Evolutionary conservation across 2,888 invertebrate genomes (phyloP).

Genomic region (Xylocampa areola): DNA sequence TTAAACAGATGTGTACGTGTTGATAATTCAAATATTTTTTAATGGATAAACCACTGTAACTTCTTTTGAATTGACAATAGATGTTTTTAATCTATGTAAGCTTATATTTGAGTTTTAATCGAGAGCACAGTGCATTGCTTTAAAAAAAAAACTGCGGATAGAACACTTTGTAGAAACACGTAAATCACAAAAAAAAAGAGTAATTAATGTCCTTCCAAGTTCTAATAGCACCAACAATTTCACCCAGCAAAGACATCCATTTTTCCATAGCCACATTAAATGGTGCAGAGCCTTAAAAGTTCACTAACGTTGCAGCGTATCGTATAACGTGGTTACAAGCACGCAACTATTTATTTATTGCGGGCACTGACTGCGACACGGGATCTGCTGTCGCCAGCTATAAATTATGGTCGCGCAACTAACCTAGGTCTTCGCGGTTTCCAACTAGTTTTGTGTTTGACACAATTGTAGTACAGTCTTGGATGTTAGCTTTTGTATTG

Average conservation of each 20-base stretch:
- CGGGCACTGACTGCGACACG: constrained; percentile 73
- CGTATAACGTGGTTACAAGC: constrained; percentile 72
- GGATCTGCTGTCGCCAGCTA: constrained; percentile 75
- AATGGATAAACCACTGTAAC: neutral
- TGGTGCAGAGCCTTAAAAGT: constrained; percentile 63
- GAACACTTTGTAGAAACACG: too few species aligned
- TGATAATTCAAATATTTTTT: constrained; percentile 22
- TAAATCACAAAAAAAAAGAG: too few species aligned
- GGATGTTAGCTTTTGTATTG: too few species aligned
- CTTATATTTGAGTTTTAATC: too few species aligned
- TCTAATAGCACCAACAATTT: neutral
- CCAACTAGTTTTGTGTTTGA: constrained; percentile 54
- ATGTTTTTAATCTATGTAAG: too few species aligned
- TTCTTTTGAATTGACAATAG: neutral
- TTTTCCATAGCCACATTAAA: constrained; percentile 31
- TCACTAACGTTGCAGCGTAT: constrained; percentile 75
- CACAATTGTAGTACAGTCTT: constrained; percentile 33
- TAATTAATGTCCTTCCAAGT: too few species aligned
- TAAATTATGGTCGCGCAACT: constrained; percentile 76
- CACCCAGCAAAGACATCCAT: constrained; percentile 4
- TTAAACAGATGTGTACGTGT: constrained; percentile 22
- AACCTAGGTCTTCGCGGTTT: constrained; percentile 64
- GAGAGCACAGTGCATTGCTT: too few species aligned
- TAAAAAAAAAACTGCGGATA: too few species aligned
- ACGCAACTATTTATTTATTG: constrained; percentile 79